Evolutionary conservation across 2,888 invertebrate species (phyloP), one percentile per base, ranked within the genome.

Genomic region (Andricus curvator): DNA sequence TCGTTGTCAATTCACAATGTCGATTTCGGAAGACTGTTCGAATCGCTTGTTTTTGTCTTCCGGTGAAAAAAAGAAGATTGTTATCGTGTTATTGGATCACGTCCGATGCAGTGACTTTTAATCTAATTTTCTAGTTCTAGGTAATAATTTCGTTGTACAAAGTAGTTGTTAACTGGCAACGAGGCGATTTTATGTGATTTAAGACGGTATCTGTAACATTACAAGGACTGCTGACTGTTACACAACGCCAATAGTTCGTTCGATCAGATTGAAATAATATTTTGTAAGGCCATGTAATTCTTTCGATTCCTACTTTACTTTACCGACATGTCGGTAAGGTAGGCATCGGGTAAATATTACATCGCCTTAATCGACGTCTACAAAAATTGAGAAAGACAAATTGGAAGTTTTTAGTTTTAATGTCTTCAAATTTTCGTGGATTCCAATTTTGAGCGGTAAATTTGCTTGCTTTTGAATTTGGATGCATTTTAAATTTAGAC

Each of bases 171-270:
- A 90, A 89, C 87, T 88, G 89, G 88, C 87, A 87, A 88, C 80
- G 85, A 86, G 84, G 56, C 81, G 66, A 80, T 85, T 82, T 80
- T 44, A 79, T 22, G 84, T 84, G 81, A 85, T 88, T 81, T 74
- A 80, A 79, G 87, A 89, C 87, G 84, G 83, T 86, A 85, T 84
- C 85, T 84, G 80, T 81, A 81, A 87, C 85, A 83, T 82, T 84
- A 87, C 86, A 81, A 85, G 88, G 90, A 91, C 90, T 88, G 88
- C 87, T 86, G 89, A 91, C 90, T 86, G 88, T 86, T 88, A 88
- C 88, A 88, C 87, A 89, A 89, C 82, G 84, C 82, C 84, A 85
- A 86, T 84, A 87, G 29, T 70, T 68, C 20, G 48, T 68, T 70
- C 51, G 25, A 70, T 70, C 83, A 85, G 85, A 88, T 82, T 85